phyloP scores from a whole-genome alignment of 2,113 vertebrate genomes.

The Ceyx cyanopectus region DNA sequence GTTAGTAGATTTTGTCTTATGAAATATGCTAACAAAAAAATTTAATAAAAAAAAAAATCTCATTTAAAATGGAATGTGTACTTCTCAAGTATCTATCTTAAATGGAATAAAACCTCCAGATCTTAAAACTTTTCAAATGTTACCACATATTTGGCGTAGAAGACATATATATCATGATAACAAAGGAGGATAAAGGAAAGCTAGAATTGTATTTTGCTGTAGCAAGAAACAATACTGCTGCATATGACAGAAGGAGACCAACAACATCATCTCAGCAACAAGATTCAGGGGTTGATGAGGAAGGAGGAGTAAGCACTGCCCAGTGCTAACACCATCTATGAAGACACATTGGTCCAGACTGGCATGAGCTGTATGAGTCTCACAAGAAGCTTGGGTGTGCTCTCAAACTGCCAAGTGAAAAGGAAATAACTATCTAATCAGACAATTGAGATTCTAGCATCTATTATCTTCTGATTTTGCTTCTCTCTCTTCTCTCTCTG shows the following conservation, averaged over 20 bases:
- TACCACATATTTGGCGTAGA: background rate
- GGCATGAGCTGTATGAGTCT: background rate
- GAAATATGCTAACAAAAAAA: too few relatives aligned
- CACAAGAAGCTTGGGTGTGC: background rate
- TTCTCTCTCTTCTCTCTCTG: background rate
- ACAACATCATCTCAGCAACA: background rate
- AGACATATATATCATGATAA: fast-evolving
- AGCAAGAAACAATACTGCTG: background rate
- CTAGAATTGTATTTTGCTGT: background rate
- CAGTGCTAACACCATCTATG: background rate
- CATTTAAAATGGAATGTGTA: background rate
- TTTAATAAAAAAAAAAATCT: background rate
- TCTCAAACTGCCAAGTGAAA: background rate
- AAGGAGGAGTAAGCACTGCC: background rate
- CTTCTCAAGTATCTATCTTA: background rate
- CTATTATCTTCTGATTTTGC: background rate
- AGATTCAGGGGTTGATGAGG: background rate
- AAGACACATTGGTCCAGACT: background rate
- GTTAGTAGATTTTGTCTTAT: background rate
- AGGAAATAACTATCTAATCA: background rate
- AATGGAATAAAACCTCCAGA: background rate
- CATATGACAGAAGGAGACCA: background rate
- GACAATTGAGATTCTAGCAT: background rate
- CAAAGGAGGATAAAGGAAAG: background rate
- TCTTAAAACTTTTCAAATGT: background rate